A percentile compares a stretch with the other conserved stretches of the same genome.
Conservation (phyloP, 2,888 invertebrate species). For the Lobophora halterata region DNA sequence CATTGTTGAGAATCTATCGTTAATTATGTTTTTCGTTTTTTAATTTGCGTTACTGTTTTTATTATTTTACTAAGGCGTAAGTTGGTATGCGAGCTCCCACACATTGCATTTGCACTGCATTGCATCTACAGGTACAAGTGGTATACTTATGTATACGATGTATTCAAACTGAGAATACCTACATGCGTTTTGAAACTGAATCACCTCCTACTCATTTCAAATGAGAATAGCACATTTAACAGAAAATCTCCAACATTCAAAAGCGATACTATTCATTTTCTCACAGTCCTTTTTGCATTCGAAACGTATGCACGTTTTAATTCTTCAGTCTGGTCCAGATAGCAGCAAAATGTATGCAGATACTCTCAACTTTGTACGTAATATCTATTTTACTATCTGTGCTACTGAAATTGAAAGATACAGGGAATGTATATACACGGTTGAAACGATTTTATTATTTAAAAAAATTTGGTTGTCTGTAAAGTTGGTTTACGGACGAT, state of each 20-base stretch:
- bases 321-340: conserved; percentile 19
- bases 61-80: neutral
- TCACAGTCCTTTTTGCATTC: too few relatives aligned
- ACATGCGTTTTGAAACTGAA: too few relatives aligned
- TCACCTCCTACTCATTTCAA: too few relatives aligned
- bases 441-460: neutral
- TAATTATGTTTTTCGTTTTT: too few relatives aligned
- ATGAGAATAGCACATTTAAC: too few relatives aligned
- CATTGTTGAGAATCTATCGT: too few relatives aligned
- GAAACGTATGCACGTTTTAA: conserved; percentile 18
- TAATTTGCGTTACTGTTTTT: neutral
- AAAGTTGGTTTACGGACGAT: too few relatives aligned
- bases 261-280: too few relatives aligned
- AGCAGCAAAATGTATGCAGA: conserved; percentile 18
- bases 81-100: conserved; percentile 8
- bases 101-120: conserved; percentile 1
- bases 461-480: neutral
- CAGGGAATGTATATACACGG: neutral
- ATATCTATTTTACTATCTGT: conserved; percentile 10
- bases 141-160: conserved; percentile 4
- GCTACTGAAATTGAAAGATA: conserved; percentile 6
- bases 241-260: too few relatives aligned
- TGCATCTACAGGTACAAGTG: neutral
- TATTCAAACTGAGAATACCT: neutral
- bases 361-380: conserved; percentile 12